Base-by-base conservation (phyloP, 2,888 invertebrate genomes). In the Strigamia crassipes region DNA sequence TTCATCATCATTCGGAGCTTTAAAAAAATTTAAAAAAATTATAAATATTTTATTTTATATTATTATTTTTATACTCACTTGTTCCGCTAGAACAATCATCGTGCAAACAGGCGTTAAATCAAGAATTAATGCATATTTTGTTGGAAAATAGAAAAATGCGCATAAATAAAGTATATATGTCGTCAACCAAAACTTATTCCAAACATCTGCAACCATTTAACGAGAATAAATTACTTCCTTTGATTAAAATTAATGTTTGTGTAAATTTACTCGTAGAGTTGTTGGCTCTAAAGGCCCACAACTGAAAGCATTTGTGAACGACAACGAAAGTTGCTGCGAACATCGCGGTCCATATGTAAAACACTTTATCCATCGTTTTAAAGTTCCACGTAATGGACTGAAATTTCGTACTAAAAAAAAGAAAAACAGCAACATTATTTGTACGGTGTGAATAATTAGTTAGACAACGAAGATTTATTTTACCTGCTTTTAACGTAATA, bases 81-180 rank as follows among this genome's bases (percentile, higher is more conserved):
- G 73, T 12, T 73, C 73, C 2, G n/a, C 31, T 27, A 73, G 27
- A 15, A 73, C 13, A 27, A 73, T 73, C 27, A 31, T n/a, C 27
- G 73, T 27, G 12, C 27, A 27, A 23, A 31, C 27, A 0, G 27
- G 73, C 2, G 73, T 27, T 73, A 73, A 27, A 73, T 73, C 73
- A n/a, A 31, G 23, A 31, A 27, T 13, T 31, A 73, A 12, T 8
- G 23, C 27, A 31, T 73, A 73, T 73, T 27, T 73, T 73, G 73
- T 73, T 31, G 92, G 90, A 15, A 89, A 82, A 83, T 86, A 84
- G 78, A 90, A 86, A 73, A 90, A 81, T 79, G 81, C 27, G 13
- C 84, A 82, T 84, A 88, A 86, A 83, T 88, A 88, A 31, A 84
- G 38, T 2, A 87, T 80, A 83, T 87, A 88, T 21, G 87, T 13